Conservation (phyloP, 2,888 invertebrate genomes). For the Uropetala carovei region DNA sequence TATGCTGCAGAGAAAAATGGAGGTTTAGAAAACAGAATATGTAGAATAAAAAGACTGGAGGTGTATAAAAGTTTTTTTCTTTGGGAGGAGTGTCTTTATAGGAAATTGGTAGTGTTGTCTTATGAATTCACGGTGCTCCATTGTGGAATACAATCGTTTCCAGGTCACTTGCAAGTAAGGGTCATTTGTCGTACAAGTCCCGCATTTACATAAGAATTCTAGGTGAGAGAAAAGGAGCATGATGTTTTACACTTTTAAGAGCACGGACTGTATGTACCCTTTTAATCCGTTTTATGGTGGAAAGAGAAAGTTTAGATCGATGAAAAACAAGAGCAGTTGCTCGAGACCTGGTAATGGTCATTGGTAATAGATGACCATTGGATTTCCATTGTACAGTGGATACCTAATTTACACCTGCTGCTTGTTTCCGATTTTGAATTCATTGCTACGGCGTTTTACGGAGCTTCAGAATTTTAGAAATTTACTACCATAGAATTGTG, state of each 20-base stretch:
- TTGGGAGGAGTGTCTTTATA: not conserved
- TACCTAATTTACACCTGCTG: too few relatives aligned
- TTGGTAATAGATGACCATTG: too few relatives aligned
- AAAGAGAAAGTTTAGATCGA: not conserved
- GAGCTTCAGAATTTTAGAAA: too few relatives aligned
- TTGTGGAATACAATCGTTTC: not conserved
- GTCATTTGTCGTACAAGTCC: not conserved
- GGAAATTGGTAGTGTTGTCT: not conserved
- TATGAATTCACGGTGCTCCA: not conserved
- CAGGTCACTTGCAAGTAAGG: not conserved
- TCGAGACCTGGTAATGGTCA: too few relatives aligned
- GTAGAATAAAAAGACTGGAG: too few relatives aligned
- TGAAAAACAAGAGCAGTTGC: not conserved
- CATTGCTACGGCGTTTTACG: too few relatives aligned
- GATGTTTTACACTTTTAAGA: not conserved
- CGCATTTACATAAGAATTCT: not conserved
- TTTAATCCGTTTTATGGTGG: not conserved
- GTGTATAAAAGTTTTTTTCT: too few relatives aligned
- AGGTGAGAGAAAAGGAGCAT: not conserved
- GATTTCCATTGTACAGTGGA: too few relatives aligned
- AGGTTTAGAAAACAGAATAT: not conserved
- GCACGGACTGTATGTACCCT: not conserved
- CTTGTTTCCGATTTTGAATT: too few relatives aligned
- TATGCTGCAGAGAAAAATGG: not conserved
- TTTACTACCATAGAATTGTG: too few relatives aligned